Percentiles rank a stretch among this genome's conserved stretches.
Evolutionary conservation across 2,888 invertebrate genomes (phyloP).

Genomic region (Leuctra nigra): DNA sequence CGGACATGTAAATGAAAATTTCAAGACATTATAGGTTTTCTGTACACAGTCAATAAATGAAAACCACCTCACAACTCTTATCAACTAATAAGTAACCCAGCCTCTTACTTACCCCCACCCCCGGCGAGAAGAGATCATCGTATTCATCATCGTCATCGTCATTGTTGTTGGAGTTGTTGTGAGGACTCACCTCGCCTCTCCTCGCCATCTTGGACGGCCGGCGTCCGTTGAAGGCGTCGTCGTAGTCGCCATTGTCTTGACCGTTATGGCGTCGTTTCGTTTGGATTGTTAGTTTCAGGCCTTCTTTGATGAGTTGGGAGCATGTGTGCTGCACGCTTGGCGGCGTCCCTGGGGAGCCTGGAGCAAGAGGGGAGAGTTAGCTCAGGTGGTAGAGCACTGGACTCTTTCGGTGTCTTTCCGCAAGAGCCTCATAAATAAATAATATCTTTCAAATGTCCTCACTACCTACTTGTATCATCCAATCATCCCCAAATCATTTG

Average conservation of each 20-base stretch:
- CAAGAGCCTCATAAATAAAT: too few relatives aligned
- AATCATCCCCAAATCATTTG: too few relatives aligned
- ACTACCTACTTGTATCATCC: too few relatives aligned
- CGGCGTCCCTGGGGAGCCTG: constrained; percentile 43
- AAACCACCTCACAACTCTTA: too few relatives aligned
- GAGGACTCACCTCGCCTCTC: constrained; percentile 40
- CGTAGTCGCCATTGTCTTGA: constrained; percentile 26
- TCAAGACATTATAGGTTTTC: too few relatives aligned
- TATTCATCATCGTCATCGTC: constrained; percentile 37
- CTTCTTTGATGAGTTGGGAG: constrained; percentile 82
- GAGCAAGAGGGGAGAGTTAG: constrained; percentile 32
- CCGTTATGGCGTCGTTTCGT: constrained; percentile 73
- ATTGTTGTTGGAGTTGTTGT: background rate
- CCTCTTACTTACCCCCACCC: constrained; percentile 46
- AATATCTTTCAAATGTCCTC: too few relatives aligned
- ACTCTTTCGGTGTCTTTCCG: too few relatives aligned
- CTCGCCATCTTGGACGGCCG: constrained; percentile 35
- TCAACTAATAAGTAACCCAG: background rate
- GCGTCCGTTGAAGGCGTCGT: constrained; percentile 34
- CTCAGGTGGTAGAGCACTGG: too few relatives aligned
- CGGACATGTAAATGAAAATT: too few relatives aligned
- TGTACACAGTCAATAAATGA: too few relatives aligned
- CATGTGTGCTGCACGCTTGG: constrained; percentile 68
- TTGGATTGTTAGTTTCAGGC: constrained; percentile 83
- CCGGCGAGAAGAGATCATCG: constrained; percentile 35